phyloP scores from a whole-genome alignment of 2,113 vertebrate species.

The Aplodontia rufa region DNA sequence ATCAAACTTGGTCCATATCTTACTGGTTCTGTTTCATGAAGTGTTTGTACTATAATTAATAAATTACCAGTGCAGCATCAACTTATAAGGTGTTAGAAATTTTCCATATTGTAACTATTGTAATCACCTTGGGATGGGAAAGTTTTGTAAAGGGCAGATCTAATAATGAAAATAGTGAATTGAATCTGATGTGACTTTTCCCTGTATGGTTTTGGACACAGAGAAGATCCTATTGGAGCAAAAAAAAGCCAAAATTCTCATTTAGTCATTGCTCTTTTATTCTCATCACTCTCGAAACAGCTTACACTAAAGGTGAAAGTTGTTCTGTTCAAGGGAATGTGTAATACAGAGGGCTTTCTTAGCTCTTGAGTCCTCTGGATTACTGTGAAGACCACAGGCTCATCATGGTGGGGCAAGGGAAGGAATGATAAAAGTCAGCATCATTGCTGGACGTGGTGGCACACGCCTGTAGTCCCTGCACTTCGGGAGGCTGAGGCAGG shows the following conservation, averaged over 20 bases:
- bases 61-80: neutral
- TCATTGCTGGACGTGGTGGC: too few species aligned
- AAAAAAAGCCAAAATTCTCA: neutral
- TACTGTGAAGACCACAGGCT: neutral
- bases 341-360: neutral
- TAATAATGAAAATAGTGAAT: neutral
- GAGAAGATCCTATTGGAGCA: neutral
- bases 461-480: too few species aligned
- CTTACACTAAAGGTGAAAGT: neutral
- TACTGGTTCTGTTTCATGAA: neutral
- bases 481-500: too few species aligned
- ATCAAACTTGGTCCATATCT: neutral
- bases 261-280: neutral
- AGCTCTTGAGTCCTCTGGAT: neutral
- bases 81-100: neutral
- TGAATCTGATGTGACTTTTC: neutral
- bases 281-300: neutral
- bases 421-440: neutral
- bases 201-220: neutral
- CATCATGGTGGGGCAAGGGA: neutral
- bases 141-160: neutral
- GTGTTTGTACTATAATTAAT: neutral
- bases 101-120: neutral
- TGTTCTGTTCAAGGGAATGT: neutral
- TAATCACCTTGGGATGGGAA: neutral